Percentiles rank a stretch among this genome's conserved stretches.
phyloP scores from a whole-genome alignment of 2,888 invertebrate genomes.

The Conomelus anceps region DNA sequence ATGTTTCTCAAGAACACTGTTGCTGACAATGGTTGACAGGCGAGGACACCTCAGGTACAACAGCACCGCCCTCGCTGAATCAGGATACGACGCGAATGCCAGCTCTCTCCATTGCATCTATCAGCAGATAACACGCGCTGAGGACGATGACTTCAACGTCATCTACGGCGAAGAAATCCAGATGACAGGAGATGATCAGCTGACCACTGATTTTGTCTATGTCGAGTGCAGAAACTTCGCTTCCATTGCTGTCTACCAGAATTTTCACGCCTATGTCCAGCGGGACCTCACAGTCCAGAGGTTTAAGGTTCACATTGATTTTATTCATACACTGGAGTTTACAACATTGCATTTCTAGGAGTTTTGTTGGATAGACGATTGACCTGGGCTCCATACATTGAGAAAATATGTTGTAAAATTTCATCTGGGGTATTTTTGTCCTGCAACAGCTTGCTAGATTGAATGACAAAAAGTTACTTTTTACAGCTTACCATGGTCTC shows the following conservation, averaged over 20 bases:
- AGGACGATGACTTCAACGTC: conserved; percentile 29
- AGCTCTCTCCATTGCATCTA: conserved; percentile 28
- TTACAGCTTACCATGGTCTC: too few species aligned
- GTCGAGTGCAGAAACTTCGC: conserved; percentile 32
- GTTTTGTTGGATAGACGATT: too few species aligned
- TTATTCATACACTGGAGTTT: neutral
- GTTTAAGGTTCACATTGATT: conserved; percentile 28
- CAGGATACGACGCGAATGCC: conserved; percentile 26
- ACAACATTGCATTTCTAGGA: neutral
- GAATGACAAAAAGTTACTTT: too few species aligned
- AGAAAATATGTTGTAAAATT: too few species aligned
- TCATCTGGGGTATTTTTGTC: too few species aligned
- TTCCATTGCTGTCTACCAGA: conserved; percentile 31
- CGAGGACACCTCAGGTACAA: conserved; percentile 32
- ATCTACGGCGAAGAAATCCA: conserved; percentile 23
- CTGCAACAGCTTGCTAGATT: too few species aligned
- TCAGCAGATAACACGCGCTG: conserved; percentile 30
- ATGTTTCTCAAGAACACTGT: conserved; percentile 25
- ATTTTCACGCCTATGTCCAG: conserved; percentile 34
- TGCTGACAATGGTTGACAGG: conserved; percentile 32
- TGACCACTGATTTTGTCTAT: conserved; percentile 32
- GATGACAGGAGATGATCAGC: conserved; percentile 27
- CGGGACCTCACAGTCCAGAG: conserved; percentile 26
- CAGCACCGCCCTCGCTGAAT: conserved; percentile 27
- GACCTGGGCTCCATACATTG: too few species aligned